phyloP scores from a whole-genome alignment of 2,797 vertebrate species.

The Chloroceryle amazona region DNA sequence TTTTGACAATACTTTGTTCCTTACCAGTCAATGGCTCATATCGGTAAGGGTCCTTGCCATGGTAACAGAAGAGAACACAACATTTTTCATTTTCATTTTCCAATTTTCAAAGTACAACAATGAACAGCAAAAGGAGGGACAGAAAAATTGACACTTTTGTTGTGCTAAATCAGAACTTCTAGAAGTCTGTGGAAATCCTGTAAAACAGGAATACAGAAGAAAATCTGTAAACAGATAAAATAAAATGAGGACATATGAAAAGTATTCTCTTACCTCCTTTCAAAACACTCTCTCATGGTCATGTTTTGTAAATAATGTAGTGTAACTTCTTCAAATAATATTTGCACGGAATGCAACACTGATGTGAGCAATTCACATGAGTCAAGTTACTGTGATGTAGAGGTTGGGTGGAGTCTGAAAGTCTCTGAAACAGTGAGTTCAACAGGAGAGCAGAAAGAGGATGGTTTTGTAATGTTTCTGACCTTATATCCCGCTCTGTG shows the following conservation, averaged over 20 bases:
- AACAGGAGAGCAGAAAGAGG: not conserved
- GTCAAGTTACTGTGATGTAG: not conserved
- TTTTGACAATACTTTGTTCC: not conserved
- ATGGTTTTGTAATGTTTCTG: not conserved
- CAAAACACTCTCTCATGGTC: accelerated
- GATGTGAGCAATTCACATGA: not conserved
- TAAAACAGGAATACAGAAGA: not conserved
- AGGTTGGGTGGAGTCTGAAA: not conserved
- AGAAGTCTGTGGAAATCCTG: not conserved
- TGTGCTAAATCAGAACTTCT: not conserved
- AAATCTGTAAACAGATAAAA: not conserved
- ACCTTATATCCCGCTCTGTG: not conserved
- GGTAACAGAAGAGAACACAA: not conserved
- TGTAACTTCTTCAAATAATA: not conserved
- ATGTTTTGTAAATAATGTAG: not conserved
- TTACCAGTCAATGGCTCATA: not conserved
- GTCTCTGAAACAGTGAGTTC: not conserved
- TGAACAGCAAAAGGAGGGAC: not conserved
- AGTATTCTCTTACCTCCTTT: not conserved
- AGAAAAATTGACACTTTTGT: not conserved
- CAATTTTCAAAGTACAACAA: not conserved
- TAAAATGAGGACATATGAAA: not conserved
- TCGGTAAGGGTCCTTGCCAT: not conserved
- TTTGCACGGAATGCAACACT: not conserved
- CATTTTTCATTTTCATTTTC: not conserved